These are phyloP conservation scores for Leptinotarsa juncta DNA, from an alignment of 2,888 invertebrate genomes.

Conservation along the genomic window DNA sequence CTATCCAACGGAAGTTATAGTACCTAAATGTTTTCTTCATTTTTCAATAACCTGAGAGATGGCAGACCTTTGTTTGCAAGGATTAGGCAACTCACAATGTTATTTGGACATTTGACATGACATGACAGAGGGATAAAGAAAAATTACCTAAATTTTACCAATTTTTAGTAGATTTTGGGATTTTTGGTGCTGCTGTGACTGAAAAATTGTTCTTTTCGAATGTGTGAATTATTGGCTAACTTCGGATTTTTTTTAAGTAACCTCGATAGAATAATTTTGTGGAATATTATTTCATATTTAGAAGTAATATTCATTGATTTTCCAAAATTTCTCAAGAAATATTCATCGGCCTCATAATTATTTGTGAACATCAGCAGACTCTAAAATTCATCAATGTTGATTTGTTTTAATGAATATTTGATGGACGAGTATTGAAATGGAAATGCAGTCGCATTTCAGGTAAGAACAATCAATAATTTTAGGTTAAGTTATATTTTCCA, in stretches of 20 bases:
- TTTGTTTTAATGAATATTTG: constrained; percentile 7
- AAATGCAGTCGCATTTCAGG: constrained; percentile 37
- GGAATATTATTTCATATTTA: constrained; percentile 25
- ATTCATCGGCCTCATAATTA: constrained; percentile 13
- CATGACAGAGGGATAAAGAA: constrained; percentile 39
- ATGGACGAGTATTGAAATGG: constrained; percentile 24
- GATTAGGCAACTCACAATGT: too few relatives aligned
- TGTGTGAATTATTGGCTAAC: constrained; percentile 7
- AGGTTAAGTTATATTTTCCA: constrained; percentile 39
- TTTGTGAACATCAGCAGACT: constrained; percentile 13
- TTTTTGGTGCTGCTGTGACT: constrained; percentile 30
- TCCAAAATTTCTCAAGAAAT: constrained; percentile 33
- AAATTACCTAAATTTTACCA: constrained; percentile 42
- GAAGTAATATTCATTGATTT: constrained; percentile 39
- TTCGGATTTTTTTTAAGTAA: background rate
- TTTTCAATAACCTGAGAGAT: too few relatives aligned
- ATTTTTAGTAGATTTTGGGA: constrained; percentile 33
- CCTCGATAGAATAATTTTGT: constrained; percentile 24
- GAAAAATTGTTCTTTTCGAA: constrained; percentile 24
- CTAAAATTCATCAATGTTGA: background rate
- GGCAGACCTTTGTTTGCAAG: too few relatives aligned
- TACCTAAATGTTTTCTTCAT: too few relatives aligned
- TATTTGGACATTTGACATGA: background rate
- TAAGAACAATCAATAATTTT: constrained; percentile 40
- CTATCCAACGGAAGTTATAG: too few relatives aligned